Conservation (phyloP, 1,140 invertebrate species). For the Elymnias hypermnestra region DNA sequence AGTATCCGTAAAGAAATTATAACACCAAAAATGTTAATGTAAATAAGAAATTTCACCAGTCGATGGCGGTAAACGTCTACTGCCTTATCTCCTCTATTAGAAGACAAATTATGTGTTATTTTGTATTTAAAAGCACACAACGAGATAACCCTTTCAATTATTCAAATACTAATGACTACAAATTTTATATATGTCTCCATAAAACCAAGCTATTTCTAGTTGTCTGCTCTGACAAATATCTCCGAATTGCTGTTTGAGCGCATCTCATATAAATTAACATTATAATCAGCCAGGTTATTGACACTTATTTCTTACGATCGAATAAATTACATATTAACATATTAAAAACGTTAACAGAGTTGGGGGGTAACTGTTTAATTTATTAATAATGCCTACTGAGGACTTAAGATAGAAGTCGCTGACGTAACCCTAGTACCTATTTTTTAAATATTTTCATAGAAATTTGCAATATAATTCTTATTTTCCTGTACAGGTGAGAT, state of each 20-base stretch:
- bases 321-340: slow-evolving; percentile 19
- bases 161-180: slow-evolving; percentile 20
- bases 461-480: too few species aligned
- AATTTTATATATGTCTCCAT: slow-evolving; percentile 23
- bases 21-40: too few species aligned
- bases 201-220: slow-evolving; percentile 7
- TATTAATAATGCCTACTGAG: neutral
- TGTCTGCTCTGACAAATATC: slow-evolving; percentile 19
- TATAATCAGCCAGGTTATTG: slow-evolving; percentile 18
- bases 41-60: too few species aligned
- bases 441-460: too few species aligned
- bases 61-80: too few species aligned
- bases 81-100: neutral
- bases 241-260: slow-evolving; percentile 6
- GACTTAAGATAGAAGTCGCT: too few species aligned
- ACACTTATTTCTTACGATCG: slow-evolving; percentile 14
- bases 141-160: slow-evolving; percentile 15
- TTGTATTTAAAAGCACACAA: slow-evolving; percentile 10
- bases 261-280: slow-evolving; percentile 15
- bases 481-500: too few species aligned
- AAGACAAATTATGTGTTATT: slow-evolving; percentile 1
- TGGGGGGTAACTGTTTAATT: neutral
- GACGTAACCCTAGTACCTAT: too few species aligned
- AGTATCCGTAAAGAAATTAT: too few species aligned
- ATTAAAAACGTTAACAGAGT: slow-evolving; percentile 5